Percentiles rank a stretch among this genome's conserved stretches.
Conservation (phyloP, 2,888 invertebrate species). For the Platerodrilus igneus region DNA sequence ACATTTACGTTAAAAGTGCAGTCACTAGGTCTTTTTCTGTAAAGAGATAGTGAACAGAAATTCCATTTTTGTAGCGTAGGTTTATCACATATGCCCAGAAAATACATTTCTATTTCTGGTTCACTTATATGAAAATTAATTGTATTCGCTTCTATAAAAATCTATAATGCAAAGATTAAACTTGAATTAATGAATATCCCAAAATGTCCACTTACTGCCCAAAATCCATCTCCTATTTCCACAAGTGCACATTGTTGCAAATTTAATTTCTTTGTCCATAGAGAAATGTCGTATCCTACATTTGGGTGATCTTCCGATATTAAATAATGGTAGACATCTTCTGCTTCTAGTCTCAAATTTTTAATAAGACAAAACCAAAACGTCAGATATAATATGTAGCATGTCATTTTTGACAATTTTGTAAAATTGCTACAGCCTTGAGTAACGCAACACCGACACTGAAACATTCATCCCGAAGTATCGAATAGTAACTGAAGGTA, state of each 20-base stretch:
- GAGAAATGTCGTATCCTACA: slow-evolving; percentile 41
- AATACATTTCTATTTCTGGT: slow-evolving; percentile 40
- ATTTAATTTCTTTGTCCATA: slow-evolving; percentile 44
- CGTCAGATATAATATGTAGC: slow-evolving; percentile 27
- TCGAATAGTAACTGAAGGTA: too few relatives aligned
- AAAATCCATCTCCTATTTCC: slow-evolving; percentile 48
- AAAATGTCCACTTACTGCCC: slow-evolving; percentile 43
- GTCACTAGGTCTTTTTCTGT: slow-evolving; percentile 35
- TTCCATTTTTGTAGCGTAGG: slow-evolving; percentile 44
- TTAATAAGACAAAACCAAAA: slow-evolving; percentile 29
- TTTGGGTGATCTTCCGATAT: slow-evolving; percentile 31
- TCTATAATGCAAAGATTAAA: too few relatives aligned
- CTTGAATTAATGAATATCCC: neutral
- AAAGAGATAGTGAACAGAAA: slow-evolving; percentile 43
- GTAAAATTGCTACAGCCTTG: too few relatives aligned
- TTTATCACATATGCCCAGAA: slow-evolving; percentile 47
- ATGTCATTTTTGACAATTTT: slow-evolving; percentile 11
- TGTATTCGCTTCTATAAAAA: slow-evolving; percentile 40
- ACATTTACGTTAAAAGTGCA: slow-evolving; percentile 41
- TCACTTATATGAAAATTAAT: slow-evolving; percentile 12
- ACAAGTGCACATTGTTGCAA: slow-evolving; percentile 49
- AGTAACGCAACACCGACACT: too few relatives aligned
- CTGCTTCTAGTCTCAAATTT: slow-evolving; percentile 23
- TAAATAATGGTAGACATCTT: slow-evolving; percentile 32
- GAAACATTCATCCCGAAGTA: too few relatives aligned